A percentile compares a stretch with the other conserved stretches of the same genome.
These are phyloP conservation scores for Apoda limacodes DNA, from an alignment of 2,888 invertebrate species.

Conservation along the genomic window DNA sequence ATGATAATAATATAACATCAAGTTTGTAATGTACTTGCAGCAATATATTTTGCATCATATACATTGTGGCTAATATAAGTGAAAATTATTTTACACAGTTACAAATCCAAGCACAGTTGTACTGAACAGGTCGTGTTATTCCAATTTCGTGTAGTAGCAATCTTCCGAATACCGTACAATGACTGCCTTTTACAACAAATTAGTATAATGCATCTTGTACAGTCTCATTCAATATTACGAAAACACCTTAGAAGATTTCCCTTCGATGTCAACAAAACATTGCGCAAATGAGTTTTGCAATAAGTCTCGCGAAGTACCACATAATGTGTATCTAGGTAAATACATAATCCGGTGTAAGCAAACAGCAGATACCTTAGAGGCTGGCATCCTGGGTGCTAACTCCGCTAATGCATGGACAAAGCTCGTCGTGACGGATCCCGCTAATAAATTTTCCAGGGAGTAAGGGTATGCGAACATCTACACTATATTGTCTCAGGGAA, in stretches of 20 bases:
- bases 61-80: too few relatives aligned
- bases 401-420: conserved; percentile 65
- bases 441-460: conserved; percentile 66
- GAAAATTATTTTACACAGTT: too few relatives aligned
- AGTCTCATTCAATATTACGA: conserved; percentile 43
- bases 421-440: conserved; percentile 57
- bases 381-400: conserved; percentile 51
- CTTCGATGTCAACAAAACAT: conserved; percentile 52
- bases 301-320: conserved; percentile 38
- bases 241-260: conserved; percentile 52
- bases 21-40: too few relatives aligned
- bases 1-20: too few relatives aligned
- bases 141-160: too few relatives aligned
- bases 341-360: conserved; percentile 42
- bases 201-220: conserved; percentile 40
- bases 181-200: conserved; percentile 24
- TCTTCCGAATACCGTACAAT: too few relatives aligned
- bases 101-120: too few relatives aligned
- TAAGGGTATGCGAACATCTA: conserved; percentile 40
- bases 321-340: conserved; percentile 51
- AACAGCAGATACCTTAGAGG: conserved; percentile 43
- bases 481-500: conserved; percentile 26
- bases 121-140: too few relatives aligned
- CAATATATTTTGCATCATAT: too few relatives aligned
- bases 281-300: conserved; percentile 55